These are phyloP conservation scores for Propsilocerus akamusi DNA, from an alignment of 1,140 invertebrate species.

Conservation along the genomic window DNA sequence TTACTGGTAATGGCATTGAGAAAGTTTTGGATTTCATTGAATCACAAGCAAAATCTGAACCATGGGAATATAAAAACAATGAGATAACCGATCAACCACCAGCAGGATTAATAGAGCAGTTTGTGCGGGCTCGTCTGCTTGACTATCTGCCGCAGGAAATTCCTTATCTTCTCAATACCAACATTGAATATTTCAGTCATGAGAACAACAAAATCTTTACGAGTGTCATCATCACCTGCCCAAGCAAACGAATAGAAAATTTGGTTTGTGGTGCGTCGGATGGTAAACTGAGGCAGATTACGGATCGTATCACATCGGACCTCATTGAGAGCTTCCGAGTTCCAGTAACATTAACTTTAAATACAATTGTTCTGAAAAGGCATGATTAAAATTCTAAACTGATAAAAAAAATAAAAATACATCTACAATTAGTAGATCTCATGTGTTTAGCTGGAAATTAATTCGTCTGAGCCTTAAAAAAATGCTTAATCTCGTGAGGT, in stretches of 20 bases:
- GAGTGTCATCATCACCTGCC: constrained; percentile 40
- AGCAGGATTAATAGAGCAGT: constrained; percentile 43
- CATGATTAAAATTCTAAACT: background rate
- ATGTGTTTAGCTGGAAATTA: too few relatives aligned
- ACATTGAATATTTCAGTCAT: constrained; percentile 45
- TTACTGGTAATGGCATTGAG: constrained; percentile 55
- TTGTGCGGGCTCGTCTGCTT: constrained; percentile 58
- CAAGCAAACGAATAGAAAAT: constrained; percentile 33
- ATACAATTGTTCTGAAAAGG: background rate
- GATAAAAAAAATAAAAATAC: background rate
- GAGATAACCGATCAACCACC: constrained; percentile 51
- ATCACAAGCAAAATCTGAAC: constrained; percentile 34
- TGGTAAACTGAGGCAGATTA: constrained; percentile 43
- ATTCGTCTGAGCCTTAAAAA: background rate
- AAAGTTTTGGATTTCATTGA: constrained; percentile 59
- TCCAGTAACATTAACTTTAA: constrained; percentile 2
- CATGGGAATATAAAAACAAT: constrained; percentile 44
- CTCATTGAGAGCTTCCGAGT: constrained; percentile 12
- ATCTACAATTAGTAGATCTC: too few relatives aligned
- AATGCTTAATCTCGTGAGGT: background rate
- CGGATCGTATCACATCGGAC: constrained; percentile 28
- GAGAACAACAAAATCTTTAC: constrained; percentile 33
- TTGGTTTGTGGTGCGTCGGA: constrained; percentile 44
- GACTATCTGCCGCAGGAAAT: constrained; percentile 64
- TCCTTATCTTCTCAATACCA: constrained; percentile 50